Evolutionary conservation across 1,140 invertebrate genomes (phyloP).

Genomic region (Zaprionus davidi): DNA sequence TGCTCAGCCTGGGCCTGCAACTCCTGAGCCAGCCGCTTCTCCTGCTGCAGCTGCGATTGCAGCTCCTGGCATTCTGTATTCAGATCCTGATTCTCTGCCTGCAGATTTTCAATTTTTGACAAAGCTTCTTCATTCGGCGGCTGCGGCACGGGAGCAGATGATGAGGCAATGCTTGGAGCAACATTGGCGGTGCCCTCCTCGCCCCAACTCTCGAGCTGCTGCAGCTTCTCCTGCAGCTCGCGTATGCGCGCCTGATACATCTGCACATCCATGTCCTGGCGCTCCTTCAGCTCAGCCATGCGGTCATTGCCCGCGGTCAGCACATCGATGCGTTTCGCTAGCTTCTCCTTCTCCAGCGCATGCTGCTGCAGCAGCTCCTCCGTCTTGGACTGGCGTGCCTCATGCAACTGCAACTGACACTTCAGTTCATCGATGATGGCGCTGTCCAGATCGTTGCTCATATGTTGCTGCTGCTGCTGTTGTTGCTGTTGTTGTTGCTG

Average conservation of each 20-base stretch:
- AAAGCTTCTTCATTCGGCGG: not conserved
- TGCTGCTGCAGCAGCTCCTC: conserved; percentile 86
- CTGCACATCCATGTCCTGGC: conserved; percentile 89
- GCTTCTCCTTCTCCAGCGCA: conserved; percentile 87
- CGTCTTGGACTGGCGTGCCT: conserved; percentile 87
- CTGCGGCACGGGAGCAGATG: not conserved
- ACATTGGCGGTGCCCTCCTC: conserved; percentile 16
- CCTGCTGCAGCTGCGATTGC: conserved; percentile 43
- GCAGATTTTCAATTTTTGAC: conserved; percentile 49
- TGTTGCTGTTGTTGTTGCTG: conserved; percentile 77
- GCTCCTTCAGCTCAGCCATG: conserved; percentile 91
- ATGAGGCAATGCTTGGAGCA: conserved; percentile 57
- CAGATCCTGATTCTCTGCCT: conserved; percentile 85
- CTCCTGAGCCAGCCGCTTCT: conserved; percentile 35
- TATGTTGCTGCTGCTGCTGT: conserved; percentile 10
- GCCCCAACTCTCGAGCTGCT: conserved; percentile 87
- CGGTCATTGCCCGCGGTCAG: conserved; percentile 91
- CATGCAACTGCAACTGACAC: conserved; percentile 87
- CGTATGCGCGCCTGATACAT: conserved; percentile 89
- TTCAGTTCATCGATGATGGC: conserved; percentile 91
- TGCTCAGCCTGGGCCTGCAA: conserved; percentile 20
- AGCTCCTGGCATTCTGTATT: conserved; percentile 85
- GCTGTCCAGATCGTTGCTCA: conserved; percentile 87
- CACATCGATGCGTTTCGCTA: conserved; percentile 90
- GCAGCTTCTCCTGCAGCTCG: conserved; percentile 87